These are phyloP conservation scores for Pachymerium ferrugineum DNA, from an alignment of 2,888 invertebrate genomes.

Conservation along the genomic window DNA sequence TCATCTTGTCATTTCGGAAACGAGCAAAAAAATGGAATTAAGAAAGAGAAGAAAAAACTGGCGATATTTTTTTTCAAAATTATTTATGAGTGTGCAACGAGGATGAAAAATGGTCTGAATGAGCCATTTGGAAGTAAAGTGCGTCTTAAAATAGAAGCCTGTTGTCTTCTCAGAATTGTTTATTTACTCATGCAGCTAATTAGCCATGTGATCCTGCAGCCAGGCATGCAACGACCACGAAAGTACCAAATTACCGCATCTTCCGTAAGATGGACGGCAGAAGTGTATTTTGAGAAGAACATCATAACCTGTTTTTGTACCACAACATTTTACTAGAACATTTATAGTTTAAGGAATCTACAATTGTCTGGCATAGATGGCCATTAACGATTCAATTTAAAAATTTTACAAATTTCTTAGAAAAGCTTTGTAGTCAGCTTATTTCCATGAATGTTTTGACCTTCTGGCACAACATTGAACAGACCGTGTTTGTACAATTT, in stretches of 20 bases:
- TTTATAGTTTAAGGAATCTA: too few relatives aligned
- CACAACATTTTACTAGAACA: too few relatives aligned
- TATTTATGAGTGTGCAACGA: not conserved
- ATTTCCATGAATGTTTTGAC: too few relatives aligned
- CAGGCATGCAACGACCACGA: not conserved
- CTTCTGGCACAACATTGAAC: too few relatives aligned
- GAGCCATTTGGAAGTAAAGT: not conserved
- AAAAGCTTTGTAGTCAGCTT: too few relatives aligned
- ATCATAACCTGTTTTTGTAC: too few relatives aligned
- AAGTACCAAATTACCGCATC: not conserved
- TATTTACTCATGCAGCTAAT: not conserved
- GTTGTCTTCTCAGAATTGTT: conserved; percentile 4
- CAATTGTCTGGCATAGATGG: too few relatives aligned
- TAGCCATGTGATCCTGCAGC: not conserved
- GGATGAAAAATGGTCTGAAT: not conserved
- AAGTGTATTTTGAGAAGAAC: too few relatives aligned
- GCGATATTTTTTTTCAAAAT: not conserved
- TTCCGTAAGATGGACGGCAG: too few relatives aligned
- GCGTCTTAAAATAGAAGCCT: not conserved
- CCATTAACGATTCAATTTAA: too few relatives aligned
- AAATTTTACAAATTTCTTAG: too few relatives aligned
- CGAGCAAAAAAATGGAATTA: not conserved
- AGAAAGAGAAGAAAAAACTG: not conserved
- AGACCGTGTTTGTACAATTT: too few relatives aligned
- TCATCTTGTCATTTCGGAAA: not conserved